Evolutionary conservation across 1,140 invertebrate genomes (phyloP).

Genomic region (Drosophila micromelanica): DNA sequence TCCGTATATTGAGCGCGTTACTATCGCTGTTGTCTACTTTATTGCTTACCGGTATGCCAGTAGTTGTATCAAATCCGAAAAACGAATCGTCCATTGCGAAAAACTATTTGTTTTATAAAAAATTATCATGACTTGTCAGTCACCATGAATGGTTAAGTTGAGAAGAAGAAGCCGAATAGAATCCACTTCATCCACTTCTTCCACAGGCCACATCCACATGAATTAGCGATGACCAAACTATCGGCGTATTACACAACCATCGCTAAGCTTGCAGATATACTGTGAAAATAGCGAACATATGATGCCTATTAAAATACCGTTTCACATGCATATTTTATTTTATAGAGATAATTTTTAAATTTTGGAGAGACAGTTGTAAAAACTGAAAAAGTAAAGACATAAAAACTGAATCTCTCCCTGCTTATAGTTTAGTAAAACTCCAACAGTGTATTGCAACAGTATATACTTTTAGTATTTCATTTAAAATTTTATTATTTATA

Average conservation of each 20-base stretch:
- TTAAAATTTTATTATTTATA: too few species aligned
- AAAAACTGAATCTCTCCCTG: too few species aligned
- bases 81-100: slow-evolving; percentile 93
- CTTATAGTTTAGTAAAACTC: too few species aligned
- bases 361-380: too few species aligned
- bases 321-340: too few species aligned
- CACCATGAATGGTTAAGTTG: slow-evolving; percentile 56
- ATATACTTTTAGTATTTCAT: too few species aligned
- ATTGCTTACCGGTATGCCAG: slow-evolving; percentile 87
- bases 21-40: background rate
- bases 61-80: slow-evolving; percentile 91
- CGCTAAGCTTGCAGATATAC: slow-evolving; percentile 3
- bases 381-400: too few species aligned
- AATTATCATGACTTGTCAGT: slow-evolving; percentile 81
- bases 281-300: background rate
- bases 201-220: slow-evolving; percentile 51
- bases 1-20: too few species aligned
- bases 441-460: too few species aligned
- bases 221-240: slow-evolving; percentile 22
- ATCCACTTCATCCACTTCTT: slow-evolving; percentile 45
- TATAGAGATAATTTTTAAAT: too few species aligned
- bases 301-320: too few species aligned
- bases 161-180: slow-evolving; percentile 46
- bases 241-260: slow-evolving; percentile 16
- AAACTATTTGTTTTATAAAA: slow-evolving; percentile 79